phyloP scores from a whole-genome alignment of 2,797 vertebrate genomes.

The Melanotaenia pygmaea region DNA sequence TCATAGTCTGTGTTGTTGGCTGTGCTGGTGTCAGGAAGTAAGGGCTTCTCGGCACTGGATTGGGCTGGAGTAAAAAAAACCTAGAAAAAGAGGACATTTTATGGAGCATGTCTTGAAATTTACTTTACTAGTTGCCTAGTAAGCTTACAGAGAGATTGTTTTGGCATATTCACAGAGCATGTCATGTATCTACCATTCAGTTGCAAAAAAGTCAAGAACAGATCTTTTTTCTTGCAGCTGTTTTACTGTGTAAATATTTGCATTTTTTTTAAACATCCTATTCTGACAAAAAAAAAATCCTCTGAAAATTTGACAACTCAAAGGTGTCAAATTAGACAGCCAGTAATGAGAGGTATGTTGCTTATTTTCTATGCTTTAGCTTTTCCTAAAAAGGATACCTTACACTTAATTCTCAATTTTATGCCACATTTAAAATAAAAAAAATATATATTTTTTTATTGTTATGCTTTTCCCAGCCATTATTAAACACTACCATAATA shows the following conservation, averaged over 20 bases:
- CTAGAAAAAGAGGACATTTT: conserved; percentile 47
- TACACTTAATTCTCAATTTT: conserved; percentile 34
- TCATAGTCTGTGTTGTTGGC: conserved; percentile 75
- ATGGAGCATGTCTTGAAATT: conserved; percentile 10
- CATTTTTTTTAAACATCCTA: conserved; percentile 3
- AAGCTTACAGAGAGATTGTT: conserved; percentile 5
- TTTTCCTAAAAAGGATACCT: conserved; percentile 50
- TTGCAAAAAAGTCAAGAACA: not conserved
- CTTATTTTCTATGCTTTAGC: conserved; percentile 43
- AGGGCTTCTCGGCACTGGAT: conserved; percentile 71
- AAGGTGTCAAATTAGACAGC: conserved; percentile 48
- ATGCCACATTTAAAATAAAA: conserved; percentile 47
- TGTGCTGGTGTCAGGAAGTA: conserved; percentile 75
- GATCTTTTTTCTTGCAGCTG: conserved; percentile 11
- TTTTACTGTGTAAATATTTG: conserved; percentile 15
- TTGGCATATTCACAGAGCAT: conserved; percentile 28
- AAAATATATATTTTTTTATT: conserved; percentile 5
- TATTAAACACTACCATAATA: conserved; percentile 7
- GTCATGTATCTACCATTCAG: conserved; percentile 30
- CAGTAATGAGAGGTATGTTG: conserved; percentile 27
- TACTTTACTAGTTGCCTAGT: conserved; percentile 2
- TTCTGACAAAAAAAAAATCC: conserved; percentile 5
- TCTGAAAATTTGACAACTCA: conserved; percentile 18
- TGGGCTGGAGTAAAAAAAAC: conserved; percentile 78
- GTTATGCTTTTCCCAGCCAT: not conserved